phyloP scores from a whole-genome alignment of 2,888 invertebrate species.

The Diogma glabrata region DNA sequence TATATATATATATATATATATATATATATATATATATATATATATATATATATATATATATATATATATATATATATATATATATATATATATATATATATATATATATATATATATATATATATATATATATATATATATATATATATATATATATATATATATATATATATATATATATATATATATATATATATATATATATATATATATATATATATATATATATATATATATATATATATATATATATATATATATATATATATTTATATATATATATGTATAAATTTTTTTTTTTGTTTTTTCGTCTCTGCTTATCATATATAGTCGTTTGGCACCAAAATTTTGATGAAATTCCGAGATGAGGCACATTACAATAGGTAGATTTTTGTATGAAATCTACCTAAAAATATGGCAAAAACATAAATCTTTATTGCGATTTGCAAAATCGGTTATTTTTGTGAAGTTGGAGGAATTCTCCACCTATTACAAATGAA shows the following conservation, averaged over 20 bases:
- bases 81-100: not conserved
- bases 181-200: not conserved
- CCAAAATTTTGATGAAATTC: too few relatives aligned
- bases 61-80: not conserved
- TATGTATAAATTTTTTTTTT: not conserved
- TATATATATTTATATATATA: not conserved
- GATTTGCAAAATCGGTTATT: too few relatives aligned
- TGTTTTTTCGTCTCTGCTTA: too few relatives aligned
- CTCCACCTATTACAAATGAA: too few relatives aligned
- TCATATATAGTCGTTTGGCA: too few relatives aligned
- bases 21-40: not conserved
- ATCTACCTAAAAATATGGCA: too few relatives aligned
- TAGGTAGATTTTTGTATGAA: too few relatives aligned
- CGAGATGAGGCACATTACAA: too few relatives aligned
- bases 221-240: not conserved
- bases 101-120: not conserved
- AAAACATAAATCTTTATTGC: too few relatives aligned
- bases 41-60: not conserved
- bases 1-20: not conserved
- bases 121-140: not conserved
- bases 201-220: not conserved
- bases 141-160: not conserved
- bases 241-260: not conserved
- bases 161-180: not conserved
- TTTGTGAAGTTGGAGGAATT: too few relatives aligned